These are phyloP conservation scores for Pygoscelis antarcticus DNA, from an alignment of 2,113 vertebrate species.

Conservation along the genomic window DNA sequence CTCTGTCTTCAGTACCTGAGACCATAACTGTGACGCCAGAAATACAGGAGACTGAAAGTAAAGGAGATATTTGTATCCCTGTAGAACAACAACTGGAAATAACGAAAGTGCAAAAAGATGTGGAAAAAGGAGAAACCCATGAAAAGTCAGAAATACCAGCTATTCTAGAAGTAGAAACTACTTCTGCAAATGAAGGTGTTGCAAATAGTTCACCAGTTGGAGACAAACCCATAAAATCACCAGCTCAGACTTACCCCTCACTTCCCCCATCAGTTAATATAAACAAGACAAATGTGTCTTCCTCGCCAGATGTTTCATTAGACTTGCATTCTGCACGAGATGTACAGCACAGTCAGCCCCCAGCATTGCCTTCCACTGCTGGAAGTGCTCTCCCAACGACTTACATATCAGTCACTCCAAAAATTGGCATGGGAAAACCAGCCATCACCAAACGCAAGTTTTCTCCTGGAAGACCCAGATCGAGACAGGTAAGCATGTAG, in stretches of 20 bases:
- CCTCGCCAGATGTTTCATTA: slow-evolving; percentile 73
- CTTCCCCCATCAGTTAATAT: slow-evolving; percentile 68
- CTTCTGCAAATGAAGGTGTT: slow-evolving; percentile 74
- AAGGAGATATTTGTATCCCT: slow-evolving; percentile 11
- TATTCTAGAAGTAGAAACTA: slow-evolving; percentile 67
- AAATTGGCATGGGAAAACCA: slow-evolving; percentile 98
- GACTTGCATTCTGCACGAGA: slow-evolving; percentile 81
- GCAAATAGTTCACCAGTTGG: slow-evolving; percentile 68
- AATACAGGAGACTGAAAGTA: not conserved
- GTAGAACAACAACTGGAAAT: slow-evolving; percentile 42
- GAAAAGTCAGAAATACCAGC: slow-evolving; percentile 41
- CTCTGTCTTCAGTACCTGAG: slow-evolving; percentile 2
- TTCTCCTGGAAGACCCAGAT: slow-evolving; percentile 90
- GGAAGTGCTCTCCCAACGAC: slow-evolving; percentile 75
- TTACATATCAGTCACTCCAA: slow-evolving; percentile 87
- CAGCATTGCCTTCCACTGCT: slow-evolving; percentile 69
- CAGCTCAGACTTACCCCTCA: slow-evolving; percentile 50
- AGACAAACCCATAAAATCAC: slow-evolving; percentile 70
- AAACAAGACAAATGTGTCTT: slow-evolving; percentile 78
- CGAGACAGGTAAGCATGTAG: slow-evolving; percentile 85
- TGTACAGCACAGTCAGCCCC: slow-evolving; percentile 57
- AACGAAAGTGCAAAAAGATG: slow-evolving; percentile 9
- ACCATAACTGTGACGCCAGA: slow-evolving; percentile 15
- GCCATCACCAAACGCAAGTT: slow-evolving; percentile 98
- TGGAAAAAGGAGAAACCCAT: slow-evolving; percentile 39